These are phyloP conservation scores for Protosalanx chinensis DNA, from an alignment of 2,797 vertebrate genomes.

Conservation along the genomic window DNA sequence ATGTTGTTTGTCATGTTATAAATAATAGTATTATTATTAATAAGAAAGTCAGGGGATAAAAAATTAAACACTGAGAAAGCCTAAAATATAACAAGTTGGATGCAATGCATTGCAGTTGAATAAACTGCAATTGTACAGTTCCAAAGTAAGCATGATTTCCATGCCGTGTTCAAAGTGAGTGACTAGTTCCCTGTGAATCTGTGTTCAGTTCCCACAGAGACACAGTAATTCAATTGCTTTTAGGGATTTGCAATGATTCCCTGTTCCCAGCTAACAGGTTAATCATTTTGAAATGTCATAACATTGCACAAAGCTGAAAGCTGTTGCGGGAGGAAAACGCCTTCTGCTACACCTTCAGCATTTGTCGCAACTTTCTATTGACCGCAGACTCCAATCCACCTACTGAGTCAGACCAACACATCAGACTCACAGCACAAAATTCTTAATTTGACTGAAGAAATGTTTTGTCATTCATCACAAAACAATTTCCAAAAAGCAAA, in stretches of 20 bases:
- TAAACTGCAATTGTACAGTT: constrained; percentile 14
- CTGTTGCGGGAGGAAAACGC: background rate
- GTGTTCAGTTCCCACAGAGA: background rate
- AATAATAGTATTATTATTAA: constrained; percentile 14
- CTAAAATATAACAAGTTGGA: constrained; percentile 4
- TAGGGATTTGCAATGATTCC: constrained; percentile 11
- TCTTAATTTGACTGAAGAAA: background rate
- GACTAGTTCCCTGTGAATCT: constrained; percentile 10
- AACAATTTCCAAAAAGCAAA: no score
- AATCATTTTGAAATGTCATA: constrained; percentile 27
- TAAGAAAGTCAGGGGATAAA: constrained; percentile 16
- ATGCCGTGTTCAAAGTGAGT: background rate
- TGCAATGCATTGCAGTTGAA: constrained; percentile 18
- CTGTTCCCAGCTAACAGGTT: constrained; percentile 29
- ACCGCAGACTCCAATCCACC: background rate
- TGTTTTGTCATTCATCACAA: no score
- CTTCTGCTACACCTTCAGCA: no score
- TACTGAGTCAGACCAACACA: background rate
- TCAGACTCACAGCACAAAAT: background rate
- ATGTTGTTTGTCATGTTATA: constrained; percentile 26
- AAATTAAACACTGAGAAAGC: background rate
- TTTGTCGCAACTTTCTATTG: background rate
- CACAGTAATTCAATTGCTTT: constrained; percentile 30
- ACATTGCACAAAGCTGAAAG: background rate
- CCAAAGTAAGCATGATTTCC: constrained; percentile 6